Conservation (phyloP, 1,140 invertebrate genomes). For the Apolygus lucorum region DNA sequence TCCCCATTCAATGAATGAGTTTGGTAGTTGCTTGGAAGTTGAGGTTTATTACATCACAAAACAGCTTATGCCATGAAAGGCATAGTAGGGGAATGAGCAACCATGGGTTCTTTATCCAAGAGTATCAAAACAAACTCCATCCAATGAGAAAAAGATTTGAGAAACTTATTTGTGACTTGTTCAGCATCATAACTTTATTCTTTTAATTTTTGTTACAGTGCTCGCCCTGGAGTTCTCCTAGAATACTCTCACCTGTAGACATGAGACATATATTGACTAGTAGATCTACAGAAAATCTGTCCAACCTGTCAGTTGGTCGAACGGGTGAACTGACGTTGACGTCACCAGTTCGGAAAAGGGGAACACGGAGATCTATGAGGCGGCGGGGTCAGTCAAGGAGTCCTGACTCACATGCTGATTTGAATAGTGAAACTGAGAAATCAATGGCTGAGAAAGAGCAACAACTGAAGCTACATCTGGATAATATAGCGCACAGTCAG, state of each 20-base stretch:
- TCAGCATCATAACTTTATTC: no score
- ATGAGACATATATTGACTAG: slow-evolving; percentile 44
- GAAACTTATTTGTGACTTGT: neutral
- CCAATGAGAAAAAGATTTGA: no score
- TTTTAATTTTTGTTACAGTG: slow-evolving; percentile 37
- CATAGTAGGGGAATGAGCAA: no score
- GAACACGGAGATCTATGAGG: slow-evolving; percentile 37
- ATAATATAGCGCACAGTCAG: slow-evolving; percentile 20
- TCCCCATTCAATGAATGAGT: no score
- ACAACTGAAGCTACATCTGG: slow-evolving; percentile 23
- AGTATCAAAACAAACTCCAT: no score
- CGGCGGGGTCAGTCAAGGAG: slow-evolving; percentile 28
- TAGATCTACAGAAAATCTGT: slow-evolving; percentile 44
- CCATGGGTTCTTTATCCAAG: no score
- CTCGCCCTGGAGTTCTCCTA: slow-evolving; percentile 47
- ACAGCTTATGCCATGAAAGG: no score
- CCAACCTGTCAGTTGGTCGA: slow-evolving; percentile 31
- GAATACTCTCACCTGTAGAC: slow-evolving; percentile 46
- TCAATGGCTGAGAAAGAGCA: slow-evolving; percentile 23
- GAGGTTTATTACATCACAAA: no score
- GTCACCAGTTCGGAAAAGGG: slow-evolving; percentile 38
- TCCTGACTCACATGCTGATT: slow-evolving; percentile 21
- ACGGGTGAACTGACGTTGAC: slow-evolving; percentile 30
- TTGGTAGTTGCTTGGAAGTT: no score
- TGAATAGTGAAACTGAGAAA: neutral